A percentile compares a stretch with the other conserved stretches of the same genome.
phyloP scores from a whole-genome alignment of 92 coral and sea anemone genomes.

The Heteractis magnifica region DNA sequence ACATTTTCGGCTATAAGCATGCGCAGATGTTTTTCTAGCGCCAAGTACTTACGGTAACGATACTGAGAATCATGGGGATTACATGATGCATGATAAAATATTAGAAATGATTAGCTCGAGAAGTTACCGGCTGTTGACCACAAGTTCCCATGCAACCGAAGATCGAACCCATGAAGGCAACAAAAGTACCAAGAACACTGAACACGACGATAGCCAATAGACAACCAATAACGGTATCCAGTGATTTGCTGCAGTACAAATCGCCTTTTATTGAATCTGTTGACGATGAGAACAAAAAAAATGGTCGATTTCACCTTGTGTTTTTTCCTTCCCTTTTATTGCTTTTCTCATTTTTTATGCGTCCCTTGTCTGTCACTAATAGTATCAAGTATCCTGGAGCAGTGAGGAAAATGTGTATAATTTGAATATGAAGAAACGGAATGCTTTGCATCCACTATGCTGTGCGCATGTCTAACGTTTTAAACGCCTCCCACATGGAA shows the following conservation, averaged over 20 bases:
- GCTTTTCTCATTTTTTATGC: too few relatives aligned
- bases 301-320: not conserved
- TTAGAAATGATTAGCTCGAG: too few relatives aligned
- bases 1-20: not conserved
- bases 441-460: too few relatives aligned
- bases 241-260: not conserved
- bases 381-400: too few relatives aligned
- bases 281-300: not conserved
- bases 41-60: too few relatives aligned
- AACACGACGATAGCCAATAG: not conserved
- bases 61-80: too few relatives aligned
- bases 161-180: constrained; percentile 9
- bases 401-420: too few relatives aligned
- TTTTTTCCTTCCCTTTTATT: not conserved
- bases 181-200: constrained; percentile 8
- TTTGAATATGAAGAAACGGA: too few relatives aligned
- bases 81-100: too few relatives aligned
- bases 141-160: constrained; percentile 12
- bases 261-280: not conserved
- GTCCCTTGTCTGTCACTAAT: too few relatives aligned
- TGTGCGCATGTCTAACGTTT: too few relatives aligned
- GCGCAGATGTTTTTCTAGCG: not conserved
- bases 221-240: not conserved
- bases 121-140: not conserved
- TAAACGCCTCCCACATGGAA: too few relatives aligned